phyloP scores from a whole-genome alignment of 2,888 invertebrate species.

The Caenorhabditis uteleia region DNA sequence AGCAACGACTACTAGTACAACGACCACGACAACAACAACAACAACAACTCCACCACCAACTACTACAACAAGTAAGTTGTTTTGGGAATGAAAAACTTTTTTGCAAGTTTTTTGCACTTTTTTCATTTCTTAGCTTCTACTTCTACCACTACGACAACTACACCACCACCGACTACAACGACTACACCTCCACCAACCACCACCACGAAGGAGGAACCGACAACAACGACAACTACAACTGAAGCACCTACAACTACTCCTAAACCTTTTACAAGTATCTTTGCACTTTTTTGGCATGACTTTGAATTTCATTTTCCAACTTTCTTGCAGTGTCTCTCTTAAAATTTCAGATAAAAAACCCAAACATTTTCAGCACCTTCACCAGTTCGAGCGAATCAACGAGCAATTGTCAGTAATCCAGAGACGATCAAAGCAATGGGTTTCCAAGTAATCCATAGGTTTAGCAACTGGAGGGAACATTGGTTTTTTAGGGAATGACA shows the following conservation, averaged over 20 bases:
- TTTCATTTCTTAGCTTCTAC: not conserved
- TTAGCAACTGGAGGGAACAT: not conserved
- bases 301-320: not conserved
- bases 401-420: constrained; percentile 54
- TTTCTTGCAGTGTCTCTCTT: not conserved
- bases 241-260: constrained; percentile 18
- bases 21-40: constrained; percentile 19
- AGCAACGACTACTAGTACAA: constrained; percentile 31
- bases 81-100: no score
- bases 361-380: constrained; percentile 30
- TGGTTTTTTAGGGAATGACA: constrained; percentile 52
- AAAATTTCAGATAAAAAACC: not conserved
- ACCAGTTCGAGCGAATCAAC: constrained; percentile 28
- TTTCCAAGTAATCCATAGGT: constrained; percentile 35
- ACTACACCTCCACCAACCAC: constrained; percentile 11
- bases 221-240: constrained; percentile 20
- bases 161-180: constrained; percentile 12
- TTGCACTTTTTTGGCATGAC: not conserved
- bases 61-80: constrained; percentile 6
- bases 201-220: constrained; percentile 10
- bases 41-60: constrained; percentile 7
- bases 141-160: constrained; percentile 13
- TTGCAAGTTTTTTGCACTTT: not conserved
- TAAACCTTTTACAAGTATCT: constrained; percentile 26
- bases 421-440: constrained; percentile 61